Base-by-base conservation (phyloP, 2,888 invertebrate genomes). In the Harpalus rubripes region DNA sequence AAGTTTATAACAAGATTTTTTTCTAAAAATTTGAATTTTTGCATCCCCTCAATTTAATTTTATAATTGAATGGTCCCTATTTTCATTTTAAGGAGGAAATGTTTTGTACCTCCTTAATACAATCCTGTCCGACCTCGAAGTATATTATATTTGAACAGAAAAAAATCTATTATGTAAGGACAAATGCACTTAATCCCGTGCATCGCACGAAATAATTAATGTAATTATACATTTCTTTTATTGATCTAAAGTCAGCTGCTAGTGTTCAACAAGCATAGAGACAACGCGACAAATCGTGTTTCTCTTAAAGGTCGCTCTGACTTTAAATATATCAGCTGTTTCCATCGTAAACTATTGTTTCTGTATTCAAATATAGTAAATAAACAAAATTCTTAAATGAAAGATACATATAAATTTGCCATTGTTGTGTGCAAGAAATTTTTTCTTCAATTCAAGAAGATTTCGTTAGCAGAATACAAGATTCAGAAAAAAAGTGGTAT, bases 211-310 rank as follows among this genome's bases (percentile, higher is more conserved):
- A 44, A 44, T 74, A 74, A 74, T 74, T 41, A 74, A 16, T 74
- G 44, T 74, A 74, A 74, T 74, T 74, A 74, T 52, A 41, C 18
- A 44, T 74, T 74, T 74, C 72, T 74, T 74, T 74, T 74, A 74
- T 74, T 74, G 72, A 74, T 44, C 72, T 44, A 18, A 68, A 74
- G 72, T 74, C 72, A 74, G 72, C 72, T 44, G 72, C 44, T 44
- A 44, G 44, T 74, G 72, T 74, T 74, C 15, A 74, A 74, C 72
- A 74, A 74, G 44, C 72, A 74, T 74, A 15, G 72, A 41, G 72
- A 74, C 72, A 74, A 74, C 72, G 18, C 68, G 16, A 74, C 41
- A 74, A 41, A 44, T 72, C 39, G 15, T 39, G 26, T 65, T 65
- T 32, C 16, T 6, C 16, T 16, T 72, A 72, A 72, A 72, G 72